Base-by-base conservation (phyloP, 1,140 invertebrate species). In the Drosophila erecta region DNA sequence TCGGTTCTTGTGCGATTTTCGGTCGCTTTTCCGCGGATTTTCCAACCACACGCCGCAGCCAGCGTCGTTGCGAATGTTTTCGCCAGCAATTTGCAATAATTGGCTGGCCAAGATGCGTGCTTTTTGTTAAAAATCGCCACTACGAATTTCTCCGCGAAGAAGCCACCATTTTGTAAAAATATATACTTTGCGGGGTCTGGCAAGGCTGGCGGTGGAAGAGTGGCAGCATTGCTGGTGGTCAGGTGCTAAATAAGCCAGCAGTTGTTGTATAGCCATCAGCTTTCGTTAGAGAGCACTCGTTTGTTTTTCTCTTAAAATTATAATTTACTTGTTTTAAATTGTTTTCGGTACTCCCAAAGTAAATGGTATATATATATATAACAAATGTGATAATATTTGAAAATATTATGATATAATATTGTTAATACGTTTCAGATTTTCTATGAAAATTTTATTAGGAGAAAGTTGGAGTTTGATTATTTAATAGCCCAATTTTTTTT, bases 71-170 rank as follows among this genome's bases (percentile, higher is more conserved):
- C 50, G 22, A 77, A 43, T 62, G 72, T 87, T 89, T 83, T 84
- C 50, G 41, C 76, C 79, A 79, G 73, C 41, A 77, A 84, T 77
- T 87, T 73, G 24, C 69, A 41, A 62, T 84, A 58, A 77, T 81
- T 76, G 67, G 67, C 59, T 58, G 65, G 61, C 72, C 66, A 77
- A 76, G 79, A 70, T 89, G 76, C 64, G 77, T 86, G 69, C 57
- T 78, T 85, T 86, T 78, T 71, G 81, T 76, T 84, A 61, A 30
- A 79, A 84, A 76, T 84, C 60, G 58, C 72, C 79, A 85, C 76
- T 74, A 79, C 67, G 71, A 85, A 85, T 81, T 85, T 85, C 81
- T 85, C 77, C 81, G 81, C 79, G 74, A 59, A 83, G 75, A 83
- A 85, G 80, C 80, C 80, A 84, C 80, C 80, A 84, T 84, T 84